phyloP scores from a whole-genome alignment of 2,888 invertebrate genomes.

The Epinotia nisella region DNA sequence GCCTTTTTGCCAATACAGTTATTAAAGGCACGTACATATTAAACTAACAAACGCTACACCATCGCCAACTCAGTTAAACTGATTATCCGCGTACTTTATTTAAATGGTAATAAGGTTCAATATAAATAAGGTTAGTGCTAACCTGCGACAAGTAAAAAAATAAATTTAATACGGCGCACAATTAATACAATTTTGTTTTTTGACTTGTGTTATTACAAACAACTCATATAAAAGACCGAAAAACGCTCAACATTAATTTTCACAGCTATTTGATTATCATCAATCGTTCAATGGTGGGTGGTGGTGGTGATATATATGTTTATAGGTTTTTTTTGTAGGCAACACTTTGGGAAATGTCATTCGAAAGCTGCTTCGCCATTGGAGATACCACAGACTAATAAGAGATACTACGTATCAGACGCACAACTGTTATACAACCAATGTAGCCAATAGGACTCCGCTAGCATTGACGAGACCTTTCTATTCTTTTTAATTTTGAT shows the following conservation, averaged over 20 bases:
- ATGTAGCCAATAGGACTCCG: too few species aligned
- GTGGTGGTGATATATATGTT: too few species aligned
- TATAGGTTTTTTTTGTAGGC: constrained; percentile 4
- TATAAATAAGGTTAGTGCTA: too few species aligned
- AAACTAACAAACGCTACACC: background rate
- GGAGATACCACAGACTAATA: too few species aligned
- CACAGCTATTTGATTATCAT: background rate
- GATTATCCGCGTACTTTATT: too few species aligned
- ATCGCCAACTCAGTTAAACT: too few species aligned
- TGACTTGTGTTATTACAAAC: background rate
- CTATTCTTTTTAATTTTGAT: too few species aligned
- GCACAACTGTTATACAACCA: too few species aligned
- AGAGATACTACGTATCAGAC: too few species aligned
- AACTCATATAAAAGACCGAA: background rate
- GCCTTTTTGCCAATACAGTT: constrained; percentile 7
- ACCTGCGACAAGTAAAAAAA: too few species aligned
- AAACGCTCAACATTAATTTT: background rate
- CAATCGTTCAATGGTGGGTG: background rate
- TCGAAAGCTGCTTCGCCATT: constrained; percentile 14
- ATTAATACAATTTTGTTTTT: background rate
- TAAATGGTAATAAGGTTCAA: too few species aligned
- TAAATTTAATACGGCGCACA: background rate
- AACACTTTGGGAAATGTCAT: constrained; percentile 33
- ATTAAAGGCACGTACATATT: background rate
- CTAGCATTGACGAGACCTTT: too few species aligned